Percentiles rank a stretch among this genome's conserved stretches.
These are phyloP conservation scores for Haplotaxodon microlepis DNA, from an alignment of 2,113 vertebrate species.

Conservation along the genomic window DNA sequence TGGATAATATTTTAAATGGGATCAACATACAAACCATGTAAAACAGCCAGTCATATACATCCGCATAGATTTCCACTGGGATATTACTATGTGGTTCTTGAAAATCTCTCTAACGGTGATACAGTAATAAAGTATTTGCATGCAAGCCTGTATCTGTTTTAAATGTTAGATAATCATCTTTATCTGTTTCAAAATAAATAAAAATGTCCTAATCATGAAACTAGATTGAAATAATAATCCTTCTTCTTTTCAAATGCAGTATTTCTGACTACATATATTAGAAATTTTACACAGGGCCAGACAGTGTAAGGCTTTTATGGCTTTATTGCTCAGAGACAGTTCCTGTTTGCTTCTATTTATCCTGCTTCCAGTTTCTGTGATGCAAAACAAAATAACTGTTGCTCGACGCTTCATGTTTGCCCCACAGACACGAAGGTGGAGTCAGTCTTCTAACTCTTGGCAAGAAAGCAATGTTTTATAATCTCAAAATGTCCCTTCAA, in stretches of 20 bases:
- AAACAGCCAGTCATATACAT: neutral
- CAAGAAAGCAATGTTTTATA: neutral
- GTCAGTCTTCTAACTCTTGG: neutral
- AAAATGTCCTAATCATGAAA: neutral
- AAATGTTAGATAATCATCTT: neutral
- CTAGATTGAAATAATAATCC: neutral
- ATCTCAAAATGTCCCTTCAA: neutral
- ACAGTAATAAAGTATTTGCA: neutral
- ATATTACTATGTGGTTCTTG: neutral
- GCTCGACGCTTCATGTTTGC: neutral
- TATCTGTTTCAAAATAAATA: neutral
- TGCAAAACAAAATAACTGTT: neutral
- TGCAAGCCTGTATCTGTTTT: neutral
- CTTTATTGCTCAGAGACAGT: neutral
- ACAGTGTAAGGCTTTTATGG: neutral
- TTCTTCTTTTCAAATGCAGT: neutral
- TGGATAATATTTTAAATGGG: neutral
- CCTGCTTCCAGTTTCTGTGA: neutral
- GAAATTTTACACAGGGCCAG: neutral
- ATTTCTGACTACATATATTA: neutral
- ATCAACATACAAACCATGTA: neutral
- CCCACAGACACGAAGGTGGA: neutral
- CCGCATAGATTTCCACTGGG: neutral
- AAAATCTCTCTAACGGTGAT: neutral
- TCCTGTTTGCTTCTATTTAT: neutral